These are phyloP conservation scores for Ditula angustiorana DNA, from an alignment of 2,888 invertebrate species.

Conservation along the genomic window DNA sequence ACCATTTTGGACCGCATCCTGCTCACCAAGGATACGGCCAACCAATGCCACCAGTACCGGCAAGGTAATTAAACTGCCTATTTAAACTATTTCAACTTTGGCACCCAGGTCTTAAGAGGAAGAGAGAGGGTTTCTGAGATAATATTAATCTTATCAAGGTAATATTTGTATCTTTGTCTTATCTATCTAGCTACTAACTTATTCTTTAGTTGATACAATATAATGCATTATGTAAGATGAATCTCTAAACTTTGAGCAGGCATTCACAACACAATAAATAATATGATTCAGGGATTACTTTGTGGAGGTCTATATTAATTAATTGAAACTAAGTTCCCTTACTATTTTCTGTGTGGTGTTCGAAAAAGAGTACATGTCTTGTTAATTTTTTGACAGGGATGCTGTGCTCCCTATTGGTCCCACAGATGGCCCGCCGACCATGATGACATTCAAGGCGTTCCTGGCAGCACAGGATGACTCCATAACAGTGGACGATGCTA, in stretches of 20 bases:
- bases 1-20: slow-evolving; percentile 85
- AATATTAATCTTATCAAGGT: background rate
- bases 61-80: slow-evolving; percentile 60
- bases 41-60: slow-evolving; percentile 82
- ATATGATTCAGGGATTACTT: too few species aligned
- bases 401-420: slow-evolving; percentile 78
- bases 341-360: too few species aligned
- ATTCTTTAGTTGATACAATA: background rate
- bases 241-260: background rate
- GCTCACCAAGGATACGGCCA: slow-evolving; percentile 87
- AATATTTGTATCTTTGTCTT: background rate
- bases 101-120: background rate
- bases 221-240: background rate
- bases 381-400: slow-evolving; percentile 72
- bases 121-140: too few species aligned
- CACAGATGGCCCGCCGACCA: slow-evolving; percentile 93
- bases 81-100: background rate
- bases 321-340: too few species aligned
- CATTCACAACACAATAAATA: background rate
- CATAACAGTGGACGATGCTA: slow-evolving; percentile 98
- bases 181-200: background rate
- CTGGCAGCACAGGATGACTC: slow-evolving; percentile 98
- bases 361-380: too few species aligned
- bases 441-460: slow-evolving; percentile 99
- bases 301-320: too few species aligned